Conservation (phyloP, 2,797 vertebrate genomes). For the Paramormyrops hopkinsi region DNA sequence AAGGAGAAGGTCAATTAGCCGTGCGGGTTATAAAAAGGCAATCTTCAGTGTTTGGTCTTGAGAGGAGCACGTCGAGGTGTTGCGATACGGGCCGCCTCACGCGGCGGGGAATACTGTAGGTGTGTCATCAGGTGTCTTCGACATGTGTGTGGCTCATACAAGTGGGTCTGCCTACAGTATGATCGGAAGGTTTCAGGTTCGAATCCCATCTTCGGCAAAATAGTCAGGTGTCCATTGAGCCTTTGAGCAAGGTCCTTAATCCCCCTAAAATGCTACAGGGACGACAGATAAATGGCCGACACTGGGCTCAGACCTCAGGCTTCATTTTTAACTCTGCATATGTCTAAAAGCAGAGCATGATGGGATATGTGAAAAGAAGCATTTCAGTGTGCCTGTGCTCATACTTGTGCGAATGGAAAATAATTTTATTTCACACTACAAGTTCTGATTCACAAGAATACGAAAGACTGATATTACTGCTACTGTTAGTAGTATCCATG, state of each 20-base stretch:
- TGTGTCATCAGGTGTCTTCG: not conserved
- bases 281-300: not conserved
- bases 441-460: not conserved
- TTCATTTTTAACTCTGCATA: not conserved
- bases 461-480: not conserved
- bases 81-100: slow-evolving; percentile 58
- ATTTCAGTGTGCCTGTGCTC: not conserved
- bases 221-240: not conserved
- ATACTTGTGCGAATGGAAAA: not conserved
- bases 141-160: not conserved
- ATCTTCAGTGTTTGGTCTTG: slow-evolving; percentile 43
- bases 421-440: not conserved
- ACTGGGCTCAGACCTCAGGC: not conserved
- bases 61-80: slow-evolving; percentile 43
- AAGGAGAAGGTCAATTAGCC: slow-evolving; percentile 78
- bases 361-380: not conserved
- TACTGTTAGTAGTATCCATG: not conserved
- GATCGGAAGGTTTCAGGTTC: not conserved
- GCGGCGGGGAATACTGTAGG: slow-evolving; percentile 24
- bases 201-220: not conserved
- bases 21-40: slow-evolving; percentile 72
- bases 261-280: not conserved
- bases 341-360: not conserved
- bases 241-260: not conserved
- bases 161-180: not conserved